These are phyloP conservation scores for Tricholaema leucomelas DNA, from an alignment of 2,113 vertebrate species.

Conservation along the genomic window DNA sequence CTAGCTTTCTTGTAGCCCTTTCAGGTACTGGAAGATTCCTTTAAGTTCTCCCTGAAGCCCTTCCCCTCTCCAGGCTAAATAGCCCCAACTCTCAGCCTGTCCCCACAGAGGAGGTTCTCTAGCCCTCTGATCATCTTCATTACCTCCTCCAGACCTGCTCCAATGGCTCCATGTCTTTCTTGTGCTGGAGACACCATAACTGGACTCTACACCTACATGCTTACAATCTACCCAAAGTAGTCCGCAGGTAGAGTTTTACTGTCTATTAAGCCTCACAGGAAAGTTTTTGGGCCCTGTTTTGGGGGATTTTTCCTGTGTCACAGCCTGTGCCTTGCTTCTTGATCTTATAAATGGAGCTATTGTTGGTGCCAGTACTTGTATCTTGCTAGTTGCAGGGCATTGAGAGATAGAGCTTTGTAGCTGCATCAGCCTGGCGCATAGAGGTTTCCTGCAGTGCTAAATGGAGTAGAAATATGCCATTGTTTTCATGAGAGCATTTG, in stretches of 20 bases:
- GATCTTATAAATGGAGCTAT: fast-evolving
- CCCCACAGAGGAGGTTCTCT: no score
- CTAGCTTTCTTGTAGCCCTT: no score
- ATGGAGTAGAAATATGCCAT: constrained; percentile 7
- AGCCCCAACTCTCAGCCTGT: no score
- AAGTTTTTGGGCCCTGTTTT: fast-evolving
- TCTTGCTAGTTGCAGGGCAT: background rate
- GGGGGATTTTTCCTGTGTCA: background rate
- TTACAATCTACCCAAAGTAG: background rate
- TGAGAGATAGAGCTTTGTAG: background rate
- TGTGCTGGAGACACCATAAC: no score
- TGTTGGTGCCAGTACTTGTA: background rate
- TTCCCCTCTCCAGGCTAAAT: no score
- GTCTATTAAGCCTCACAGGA: background rate
- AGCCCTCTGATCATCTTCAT: no score
- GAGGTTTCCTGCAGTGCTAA: constrained; percentile 6
- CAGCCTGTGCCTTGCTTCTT: background rate
- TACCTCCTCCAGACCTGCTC: no score
- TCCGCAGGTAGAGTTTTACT: background rate
- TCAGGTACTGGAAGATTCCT: no score
- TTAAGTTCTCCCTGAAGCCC: no score
- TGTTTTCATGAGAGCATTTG: background rate
- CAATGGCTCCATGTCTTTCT: no score
- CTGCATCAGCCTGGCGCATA: background rate
- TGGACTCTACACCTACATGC: background rate